Conservation (phyloP, 2,888 invertebrate species). For the Altica lythri region DNA sequence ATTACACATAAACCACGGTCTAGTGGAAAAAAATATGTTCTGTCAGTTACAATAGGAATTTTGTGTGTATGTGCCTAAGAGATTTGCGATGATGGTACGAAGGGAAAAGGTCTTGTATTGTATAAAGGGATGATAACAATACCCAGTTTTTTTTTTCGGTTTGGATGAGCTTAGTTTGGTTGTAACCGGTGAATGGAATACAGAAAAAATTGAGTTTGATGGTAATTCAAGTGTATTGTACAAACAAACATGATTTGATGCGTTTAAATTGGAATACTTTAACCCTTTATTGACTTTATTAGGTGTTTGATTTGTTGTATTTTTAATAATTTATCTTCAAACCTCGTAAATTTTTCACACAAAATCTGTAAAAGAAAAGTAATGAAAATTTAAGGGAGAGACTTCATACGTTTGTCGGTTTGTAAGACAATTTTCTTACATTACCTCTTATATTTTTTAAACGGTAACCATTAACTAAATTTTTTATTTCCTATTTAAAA, state of each 20-base stretch:
- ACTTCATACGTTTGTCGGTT: too few relatives aligned
- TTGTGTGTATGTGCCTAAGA: constrained; percentile 31
- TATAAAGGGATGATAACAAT: constrained; percentile 33
- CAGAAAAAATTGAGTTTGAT: constrained; percentile 32
- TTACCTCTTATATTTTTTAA: too few relatives aligned
- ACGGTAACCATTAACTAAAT: too few relatives aligned
- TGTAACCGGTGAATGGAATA: constrained; percentile 33
- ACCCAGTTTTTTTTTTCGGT: constrained; percentile 24
- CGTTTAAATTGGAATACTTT: constrained; percentile 24
- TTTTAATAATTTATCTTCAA: too few relatives aligned
- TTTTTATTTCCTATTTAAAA: too few relatives aligned
- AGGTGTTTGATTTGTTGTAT: constrained; percentile 16
- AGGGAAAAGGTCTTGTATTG: constrained; percentile 14
- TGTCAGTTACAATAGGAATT: constrained; percentile 49
- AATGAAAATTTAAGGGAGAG: too few relatives aligned
- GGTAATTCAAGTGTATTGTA: constrained; percentile 34
- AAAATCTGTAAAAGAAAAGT: too few relatives aligned
- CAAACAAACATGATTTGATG: constrained; percentile 34
- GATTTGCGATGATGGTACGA: constrained; percentile 29
- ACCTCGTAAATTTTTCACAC: too few relatives aligned
- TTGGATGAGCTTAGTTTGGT: constrained; percentile 34
- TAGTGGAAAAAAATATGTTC: constrained; percentile 57
- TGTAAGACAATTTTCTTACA: too few relatives aligned
- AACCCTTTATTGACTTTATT: constrained; percentile 17
- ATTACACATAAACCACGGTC: constrained; percentile 60